Evolutionary conservation across 2,797 vertebrate species (phyloP), one percentile per base, ranked within the genome.

Genomic region (Acipenser transmontanus): DNA sequence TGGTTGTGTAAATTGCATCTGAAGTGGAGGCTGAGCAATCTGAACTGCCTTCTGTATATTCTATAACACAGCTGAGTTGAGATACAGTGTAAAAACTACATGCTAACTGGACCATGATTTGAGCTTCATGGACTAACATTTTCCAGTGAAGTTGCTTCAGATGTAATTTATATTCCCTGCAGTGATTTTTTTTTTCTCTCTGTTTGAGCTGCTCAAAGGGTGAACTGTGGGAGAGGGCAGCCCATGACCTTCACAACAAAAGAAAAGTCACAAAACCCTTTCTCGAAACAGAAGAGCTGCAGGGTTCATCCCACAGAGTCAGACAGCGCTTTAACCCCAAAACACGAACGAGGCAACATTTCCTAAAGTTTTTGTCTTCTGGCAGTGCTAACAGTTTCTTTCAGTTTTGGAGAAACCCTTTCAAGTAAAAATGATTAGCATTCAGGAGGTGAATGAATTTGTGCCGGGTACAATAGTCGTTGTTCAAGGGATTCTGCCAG

Each of bases 401-500:
- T 66, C 47, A 67, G 13, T 68, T 68, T 17, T 34, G 52, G 66
- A 59, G 47, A 6, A 68, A 59, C 7, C 50, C 50, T 49, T 49
- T 70, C 63, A 68, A 75, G 72, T 71, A 70, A 34, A 67, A 64
- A 59, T 68, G 60, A 67, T 80, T 78, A 77, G 77, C 77, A 77
- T 78, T 75, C 80, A 66, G 8, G 8, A 47, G 66, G 70, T 51
- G 60, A 66, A 63, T 66, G 52, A 11, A 34, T 63, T 72, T 65
- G 64, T 49, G 7, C 12, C 61, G 63, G 11, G 1, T 71, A 69
- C 74, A 14, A 67, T 50, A 72, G 70, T 73, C 67, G 61, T 67
- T 70, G 68, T 56, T 64, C 48, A 61, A 62, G 6, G 74, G 81
- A 66, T 73, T 59, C 82, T 67, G 59, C 80, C 83, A 76, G 84